Base-by-base conservation (phyloP, 1,140 invertebrate species). In the Lethocerus indicus region DNA sequence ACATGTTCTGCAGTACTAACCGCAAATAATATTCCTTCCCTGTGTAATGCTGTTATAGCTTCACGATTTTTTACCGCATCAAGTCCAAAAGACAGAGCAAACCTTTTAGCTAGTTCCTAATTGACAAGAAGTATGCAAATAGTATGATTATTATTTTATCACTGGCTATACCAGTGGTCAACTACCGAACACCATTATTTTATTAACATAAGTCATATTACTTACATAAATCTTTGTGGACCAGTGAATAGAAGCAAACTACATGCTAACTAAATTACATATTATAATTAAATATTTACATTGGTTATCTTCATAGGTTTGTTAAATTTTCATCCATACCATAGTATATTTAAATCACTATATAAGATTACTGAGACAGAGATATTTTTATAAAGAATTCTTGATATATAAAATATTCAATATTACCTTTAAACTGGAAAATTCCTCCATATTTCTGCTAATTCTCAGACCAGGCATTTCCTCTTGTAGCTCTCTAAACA, bases 41-140 rank as follows among this genome's bases (percentile, higher is more conserved):
- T 75, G 67, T 98, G 94, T 55, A 99, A 74, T 27, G 88, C 86
- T 7, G 92, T 91, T 39, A 99, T 87, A 13, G 94, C 93, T 64
- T 98, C 93, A 36, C 95, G 77, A 72, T 98, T 98, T 69, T 95
- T 96, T 9, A 97, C 75, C 18, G 89, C 88, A 71, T 99, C 94
- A 47, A 97, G 72, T 18, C 95, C 95, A 74, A 98, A 98, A 3
- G 92, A 95, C 18, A 96, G 69, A 0, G 92, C 87, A 73, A 98
- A 98, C 56, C 93, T 72, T 66, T 96, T 93, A 2, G 93, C 93
- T 56, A 98, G 72, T 74, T 98, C 94, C 70, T 83, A 58, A 35
- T 35, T 16, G 9, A 32, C 29, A 9, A 32, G 16, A 32, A 9
- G 29, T 32, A 32, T 32, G 29, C 29, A n/a, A n/a, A 12, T 32